phyloP scores from a whole-genome alignment of 2,113 vertebrate species.

The Myotis brandtii region DNA sequence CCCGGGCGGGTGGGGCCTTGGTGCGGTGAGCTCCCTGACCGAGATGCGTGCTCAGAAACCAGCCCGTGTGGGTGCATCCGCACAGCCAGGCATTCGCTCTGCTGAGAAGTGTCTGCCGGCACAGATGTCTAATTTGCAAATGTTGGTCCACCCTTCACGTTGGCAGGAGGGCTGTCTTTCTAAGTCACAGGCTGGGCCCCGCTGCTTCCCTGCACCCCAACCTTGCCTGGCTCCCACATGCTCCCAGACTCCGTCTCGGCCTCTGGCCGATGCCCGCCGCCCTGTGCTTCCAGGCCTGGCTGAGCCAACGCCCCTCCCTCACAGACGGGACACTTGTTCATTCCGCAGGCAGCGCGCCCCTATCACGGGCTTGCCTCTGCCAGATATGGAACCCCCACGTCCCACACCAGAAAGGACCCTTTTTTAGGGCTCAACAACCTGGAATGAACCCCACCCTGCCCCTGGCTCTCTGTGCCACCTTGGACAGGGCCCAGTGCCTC shows the following conservation, averaged over 20 bases:
- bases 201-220: accelerated
- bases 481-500: neutral
- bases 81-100: neutral
- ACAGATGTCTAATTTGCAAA: neutral
- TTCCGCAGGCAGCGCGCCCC: accelerated
- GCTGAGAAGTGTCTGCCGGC: neutral
- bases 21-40: neutral
- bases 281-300: neutral
- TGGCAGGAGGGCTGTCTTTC: neutral
- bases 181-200: neutral
- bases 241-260: accelerated
- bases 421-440: neutral
- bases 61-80: accelerated
- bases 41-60: neutral
- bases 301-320: neutral
- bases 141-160: neutral
- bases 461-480: neutral
- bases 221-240: neutral
- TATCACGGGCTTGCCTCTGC: neutral
- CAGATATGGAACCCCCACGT: too few relatives aligned
- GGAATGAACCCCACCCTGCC: neutral
- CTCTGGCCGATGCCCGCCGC: too few relatives aligned
- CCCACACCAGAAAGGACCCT: neutral
- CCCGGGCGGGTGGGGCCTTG: neutral
- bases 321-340: accelerated